Conservation (phyloP, 2,888 invertebrate species). For the Drosophila histrio region DNA sequence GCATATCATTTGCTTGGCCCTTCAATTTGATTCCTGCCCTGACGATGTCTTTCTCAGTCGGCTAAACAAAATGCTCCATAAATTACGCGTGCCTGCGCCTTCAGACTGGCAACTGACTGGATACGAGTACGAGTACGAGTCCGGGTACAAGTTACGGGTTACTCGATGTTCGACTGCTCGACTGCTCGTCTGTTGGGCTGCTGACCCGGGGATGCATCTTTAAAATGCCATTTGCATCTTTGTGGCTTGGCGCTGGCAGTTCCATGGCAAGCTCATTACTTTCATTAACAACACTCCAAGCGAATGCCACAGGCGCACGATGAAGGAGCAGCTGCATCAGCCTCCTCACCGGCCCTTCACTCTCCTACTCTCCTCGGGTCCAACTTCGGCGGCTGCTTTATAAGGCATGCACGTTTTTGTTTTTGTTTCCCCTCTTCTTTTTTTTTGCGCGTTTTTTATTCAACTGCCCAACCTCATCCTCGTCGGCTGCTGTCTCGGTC, state of each 20-base stretch:
- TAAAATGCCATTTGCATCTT: constrained; percentile 83
- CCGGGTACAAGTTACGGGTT: neutral
- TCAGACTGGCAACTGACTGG: constrained; percentile 10
- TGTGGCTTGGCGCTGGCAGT: constrained; percentile 71
- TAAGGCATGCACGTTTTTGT: constrained; percentile 74
- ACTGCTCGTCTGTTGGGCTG: constrained; percentile 1
- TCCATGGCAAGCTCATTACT: constrained; percentile 74
- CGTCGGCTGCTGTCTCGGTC: constrained; percentile 26
- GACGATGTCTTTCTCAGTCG: constrained; percentile 27
- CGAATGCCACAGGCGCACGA: constrained; percentile 64
- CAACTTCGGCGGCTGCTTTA: constrained; percentile 55
- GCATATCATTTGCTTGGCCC: constrained; percentile 69
- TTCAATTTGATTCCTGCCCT: constrained; percentile 59
- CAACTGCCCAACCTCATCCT: constrained; percentile 29
- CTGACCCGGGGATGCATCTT: constrained; percentile 79
- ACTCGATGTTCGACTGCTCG: neutral
- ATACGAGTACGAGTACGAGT: neutral
- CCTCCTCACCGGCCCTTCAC: constrained; percentile 1
- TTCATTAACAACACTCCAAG: constrained; percentile 78
- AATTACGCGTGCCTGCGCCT: constrained; percentile 76
- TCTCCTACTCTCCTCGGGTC: constrained; percentile 2
- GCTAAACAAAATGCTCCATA: constrained; percentile 74
- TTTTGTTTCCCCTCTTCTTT: constrained; percentile 26
- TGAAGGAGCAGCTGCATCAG: constrained; percentile 58
- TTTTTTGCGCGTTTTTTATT: constrained; percentile 20